These are phyloP conservation scores for Leptonema lineaticorne DNA, from an alignment of 1,140 invertebrate genomes.

Conservation along the genomic window DNA sequence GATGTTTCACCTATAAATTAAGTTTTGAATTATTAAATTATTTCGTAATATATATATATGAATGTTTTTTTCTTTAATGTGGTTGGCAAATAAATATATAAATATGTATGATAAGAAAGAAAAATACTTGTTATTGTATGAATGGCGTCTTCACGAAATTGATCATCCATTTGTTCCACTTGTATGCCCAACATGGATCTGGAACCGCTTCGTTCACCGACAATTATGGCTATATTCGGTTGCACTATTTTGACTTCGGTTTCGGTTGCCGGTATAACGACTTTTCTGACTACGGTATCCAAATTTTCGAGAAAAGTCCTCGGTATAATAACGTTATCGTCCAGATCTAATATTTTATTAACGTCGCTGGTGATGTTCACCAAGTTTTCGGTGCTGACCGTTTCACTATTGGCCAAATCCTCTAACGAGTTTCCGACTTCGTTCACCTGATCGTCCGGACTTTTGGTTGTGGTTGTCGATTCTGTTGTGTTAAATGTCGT, in stretches of 20 bases:
- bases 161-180: slow-evolving; percentile 40
- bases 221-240: slow-evolving; percentile 49
- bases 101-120: background rate
- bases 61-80: no score
- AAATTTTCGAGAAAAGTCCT: slow-evolving; percentile 47
- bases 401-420: slow-evolving; percentile 12
- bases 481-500: background rate
- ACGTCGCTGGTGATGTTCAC: slow-evolving; percentile 43
- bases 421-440: slow-evolving; percentile 23
- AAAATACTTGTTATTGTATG: background rate
- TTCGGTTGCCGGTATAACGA: slow-evolving; percentile 45
- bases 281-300: slow-evolving; percentile 46
- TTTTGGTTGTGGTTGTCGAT: background rate
- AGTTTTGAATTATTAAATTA: no score
- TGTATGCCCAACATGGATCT: slow-evolving; percentile 47
- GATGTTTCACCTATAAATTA: slow-evolving; percentile 42
- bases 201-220: slow-evolving; percentile 45
- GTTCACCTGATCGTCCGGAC: slow-evolving; percentile 25
- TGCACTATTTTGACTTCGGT: slow-evolving; percentile 40
- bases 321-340: slow-evolving; percentile 47
- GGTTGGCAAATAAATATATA: no score
- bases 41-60: no score
- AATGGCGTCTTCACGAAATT: background rate
- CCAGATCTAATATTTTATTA: slow-evolving; percentile 45
- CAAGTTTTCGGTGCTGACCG: slow-evolving; percentile 10